Conservation (phyloP, 2,797 vertebrate genomes). For the Fringilla coelebs region DNA sequence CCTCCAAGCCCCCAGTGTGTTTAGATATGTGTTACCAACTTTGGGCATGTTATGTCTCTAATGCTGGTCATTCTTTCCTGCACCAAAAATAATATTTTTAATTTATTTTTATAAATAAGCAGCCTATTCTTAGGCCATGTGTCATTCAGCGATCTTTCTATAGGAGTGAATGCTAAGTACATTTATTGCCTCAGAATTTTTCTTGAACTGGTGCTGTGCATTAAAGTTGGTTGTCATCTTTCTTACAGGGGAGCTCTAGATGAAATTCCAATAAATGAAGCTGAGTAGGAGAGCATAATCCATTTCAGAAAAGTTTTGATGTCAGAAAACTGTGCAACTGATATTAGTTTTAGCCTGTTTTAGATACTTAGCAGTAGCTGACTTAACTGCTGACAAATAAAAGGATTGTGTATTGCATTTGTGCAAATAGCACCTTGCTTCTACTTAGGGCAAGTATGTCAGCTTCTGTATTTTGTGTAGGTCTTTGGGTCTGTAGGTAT, state of each 20-base stretch:
- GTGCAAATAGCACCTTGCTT: background rate
- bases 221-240: background rate
- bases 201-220: background rate
- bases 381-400: background rate
- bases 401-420: background rate
- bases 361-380: background rate
- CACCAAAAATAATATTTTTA: background rate
- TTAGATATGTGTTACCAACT: background rate
- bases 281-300: background rate
- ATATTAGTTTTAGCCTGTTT: background rate
- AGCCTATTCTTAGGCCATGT: background rate
- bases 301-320: background rate
- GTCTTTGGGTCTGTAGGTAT: background rate
- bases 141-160: background rate
- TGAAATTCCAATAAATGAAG: background rate
- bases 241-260: background rate
- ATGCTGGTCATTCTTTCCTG: background rate
- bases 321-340: background rate
- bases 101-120: background rate
- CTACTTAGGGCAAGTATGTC: background rate
- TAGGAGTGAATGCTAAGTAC: background rate
- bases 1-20: background rate
- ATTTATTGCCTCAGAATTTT: background rate
- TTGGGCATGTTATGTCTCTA: fast-evolving
- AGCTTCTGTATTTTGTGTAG: background rate